A percentile compares a stretch with the other conserved stretches of the same genome.
Conservation (phyloP, 2,797 vertebrate species). For the Gadopsis bispinosus region DNA sequence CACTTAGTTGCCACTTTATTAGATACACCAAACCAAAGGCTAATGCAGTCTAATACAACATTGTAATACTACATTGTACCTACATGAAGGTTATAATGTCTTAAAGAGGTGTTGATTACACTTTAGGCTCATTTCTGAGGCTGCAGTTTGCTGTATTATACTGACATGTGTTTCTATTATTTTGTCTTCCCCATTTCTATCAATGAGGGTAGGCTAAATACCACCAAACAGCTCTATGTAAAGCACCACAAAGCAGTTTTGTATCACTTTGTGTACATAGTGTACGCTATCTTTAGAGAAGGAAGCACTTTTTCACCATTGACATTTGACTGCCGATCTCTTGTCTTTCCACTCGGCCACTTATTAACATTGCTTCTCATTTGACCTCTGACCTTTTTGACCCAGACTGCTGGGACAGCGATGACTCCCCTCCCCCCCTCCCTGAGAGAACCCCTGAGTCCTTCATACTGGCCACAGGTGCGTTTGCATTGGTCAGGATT, state of each 20-base stretch:
- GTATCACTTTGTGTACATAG: neutral
- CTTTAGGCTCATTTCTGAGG: neutral
- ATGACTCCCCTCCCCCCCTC: slow-evolving; percentile 93
- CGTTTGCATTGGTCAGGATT: slow-evolving; percentile 76
- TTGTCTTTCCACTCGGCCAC: slow-evolving; percentile 30
- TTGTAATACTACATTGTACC: neutral
- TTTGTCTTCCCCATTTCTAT: neutral
- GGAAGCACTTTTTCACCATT: slow-evolving; percentile 6
- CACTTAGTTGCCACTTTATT: neutral
- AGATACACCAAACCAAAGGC: neutral
- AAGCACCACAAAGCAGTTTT: neutral
- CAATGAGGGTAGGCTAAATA: too few species aligned
- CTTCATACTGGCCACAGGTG: slow-evolving; percentile 93
- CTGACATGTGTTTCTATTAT: neutral
- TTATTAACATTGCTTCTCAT: slow-evolving; percentile 76
- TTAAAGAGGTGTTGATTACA: too few species aligned
- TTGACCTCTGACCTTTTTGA: slow-evolving; percentile 83
- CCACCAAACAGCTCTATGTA: too few species aligned
- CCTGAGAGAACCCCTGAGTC: slow-evolving; percentile 95
- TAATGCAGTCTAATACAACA: neutral
- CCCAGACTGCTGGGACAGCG: slow-evolving; percentile 91
- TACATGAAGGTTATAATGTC: neutral
- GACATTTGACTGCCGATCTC: slow-evolving; percentile 24
- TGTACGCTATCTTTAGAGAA: neutral
- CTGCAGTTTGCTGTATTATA: slow-evolving; percentile 1